These are phyloP conservation scores for Tipula vernalis DNA, from an alignment of 2,888 invertebrate genomes.

Conservation along the genomic window DNA sequence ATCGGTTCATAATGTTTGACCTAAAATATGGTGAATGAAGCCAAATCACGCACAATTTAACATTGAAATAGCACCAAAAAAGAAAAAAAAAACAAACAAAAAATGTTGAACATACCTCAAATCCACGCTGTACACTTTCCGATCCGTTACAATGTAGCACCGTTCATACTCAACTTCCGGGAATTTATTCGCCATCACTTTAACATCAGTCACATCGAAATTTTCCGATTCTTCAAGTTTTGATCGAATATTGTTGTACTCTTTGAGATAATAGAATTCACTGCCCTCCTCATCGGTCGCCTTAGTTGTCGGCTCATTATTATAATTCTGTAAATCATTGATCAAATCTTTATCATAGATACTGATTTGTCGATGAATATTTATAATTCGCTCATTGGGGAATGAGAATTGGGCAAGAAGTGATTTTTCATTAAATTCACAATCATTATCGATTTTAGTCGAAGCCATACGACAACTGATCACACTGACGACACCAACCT, in stretches of 20 bases:
- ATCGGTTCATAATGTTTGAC: background rate
- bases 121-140: slow-evolving; percentile 33
- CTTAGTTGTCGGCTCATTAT: slow-evolving; percentile 18
- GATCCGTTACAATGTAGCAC: slow-evolving; percentile 34
- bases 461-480: slow-evolving; percentile 35
- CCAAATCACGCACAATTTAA: background rate
- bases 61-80: background rate
- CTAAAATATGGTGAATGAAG: background rate
- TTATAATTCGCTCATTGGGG: slow-evolving; percentile 31
- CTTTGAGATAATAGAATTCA: slow-evolving; percentile 17
- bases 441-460: slow-evolving; percentile 29
- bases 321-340: slow-evolving; percentile 14
- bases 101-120: slow-evolving; percentile 22
- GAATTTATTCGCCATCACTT: slow-evolving; percentile 22
- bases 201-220: slow-evolving; percentile 8
- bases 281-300: slow-evolving; percentile 27
- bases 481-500: slow-evolving; percentile 31
- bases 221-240: slow-evolving; percentile 5
- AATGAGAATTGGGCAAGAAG: slow-evolving; percentile 31
- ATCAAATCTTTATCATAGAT: slow-evolving; percentile 20
- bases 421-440: slow-evolving; percentile 28
- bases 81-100: background rate
- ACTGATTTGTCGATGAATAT: slow-evolving; percentile 30
- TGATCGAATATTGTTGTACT: background rate
- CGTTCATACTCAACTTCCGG: slow-evolving; percentile 35